These are phyloP conservation scores for Sminthurides bifidus DNA, from an alignment of 1,140 invertebrate species.

Conservation along the genomic window DNA sequence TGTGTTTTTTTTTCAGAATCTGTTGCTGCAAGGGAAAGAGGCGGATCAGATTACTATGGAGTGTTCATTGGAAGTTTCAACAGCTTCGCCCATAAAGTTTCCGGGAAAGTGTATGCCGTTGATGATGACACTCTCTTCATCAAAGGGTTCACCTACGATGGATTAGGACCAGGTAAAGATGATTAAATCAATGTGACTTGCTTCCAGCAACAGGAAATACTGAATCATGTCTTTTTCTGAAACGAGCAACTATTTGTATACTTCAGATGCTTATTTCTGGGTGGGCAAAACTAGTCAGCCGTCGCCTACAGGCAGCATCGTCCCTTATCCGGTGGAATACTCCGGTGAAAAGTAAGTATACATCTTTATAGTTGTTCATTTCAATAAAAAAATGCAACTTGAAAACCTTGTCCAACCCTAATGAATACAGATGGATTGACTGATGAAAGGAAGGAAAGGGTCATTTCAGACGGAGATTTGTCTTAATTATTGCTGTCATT, in stretches of 20 bases:
- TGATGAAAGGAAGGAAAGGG: too few species aligned
- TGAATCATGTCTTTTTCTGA: too few species aligned
- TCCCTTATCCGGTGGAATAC: slow-evolving; percentile 74
- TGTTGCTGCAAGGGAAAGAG: neutral
- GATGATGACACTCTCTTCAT: slow-evolving; percentile 78
- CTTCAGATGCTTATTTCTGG: slow-evolving; percentile 70
- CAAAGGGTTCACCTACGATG: slow-evolving; percentile 73
- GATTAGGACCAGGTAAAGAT: slow-evolving; percentile 51
- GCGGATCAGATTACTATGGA: slow-evolving; percentile 48
- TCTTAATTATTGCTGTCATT: too few species aligned
- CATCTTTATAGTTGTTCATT: neutral
- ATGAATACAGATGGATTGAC: too few species aligned
- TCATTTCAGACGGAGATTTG: too few species aligned
- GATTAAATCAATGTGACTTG: neutral
- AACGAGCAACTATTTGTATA: too few species aligned
- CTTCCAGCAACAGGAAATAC: too few species aligned
- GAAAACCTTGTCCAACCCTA: too few species aligned
- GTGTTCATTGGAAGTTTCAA: slow-evolving; percentile 52
- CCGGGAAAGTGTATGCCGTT: slow-evolving; percentile 58
- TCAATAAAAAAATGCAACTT: too few species aligned
- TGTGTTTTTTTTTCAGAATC: neutral
- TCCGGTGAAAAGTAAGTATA: slow-evolving; percentile 48
- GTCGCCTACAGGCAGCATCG: slow-evolving; percentile 61
- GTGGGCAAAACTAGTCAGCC: slow-evolving; percentile 62
- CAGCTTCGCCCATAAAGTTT: slow-evolving; percentile 61